These are phyloP conservation scores for Marasmarcha lunaedactyla DNA, from an alignment of 2,888 invertebrate species.

Conservation along the genomic window DNA sequence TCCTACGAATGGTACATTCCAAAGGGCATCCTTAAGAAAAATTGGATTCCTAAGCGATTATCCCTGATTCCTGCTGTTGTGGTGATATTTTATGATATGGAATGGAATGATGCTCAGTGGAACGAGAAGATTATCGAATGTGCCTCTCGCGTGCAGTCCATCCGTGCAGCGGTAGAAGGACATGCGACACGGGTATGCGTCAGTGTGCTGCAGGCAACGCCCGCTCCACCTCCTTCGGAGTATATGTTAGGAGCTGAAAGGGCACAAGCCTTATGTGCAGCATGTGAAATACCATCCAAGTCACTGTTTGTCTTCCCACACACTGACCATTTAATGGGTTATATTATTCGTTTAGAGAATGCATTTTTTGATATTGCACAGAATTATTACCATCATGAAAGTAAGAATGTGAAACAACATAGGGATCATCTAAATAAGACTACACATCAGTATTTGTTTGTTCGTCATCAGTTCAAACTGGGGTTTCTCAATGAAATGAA, in stretches of 20 bases:
- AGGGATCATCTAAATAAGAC: constrained; percentile 91
- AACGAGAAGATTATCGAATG: constrained; percentile 95
- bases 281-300: constrained; percentile 93
- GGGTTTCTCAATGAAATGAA: constrained; percentile 95
- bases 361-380: constrained; percentile 95
- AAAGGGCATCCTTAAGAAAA: constrained; percentile 92
- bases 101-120: constrained; percentile 97
- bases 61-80: constrained; percentile 91
- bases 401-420: constrained; percentile 87
- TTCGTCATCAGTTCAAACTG: constrained; percentile 96
- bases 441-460: constrained; percentile 91
- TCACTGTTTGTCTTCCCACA: constrained; percentile 92
- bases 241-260: constrained; percentile 90
- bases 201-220: constrained; percentile 89
- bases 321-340: constrained; percentile 86
- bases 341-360: constrained; percentile 85
- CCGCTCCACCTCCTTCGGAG: constrained; percentile 82
- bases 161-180: constrained; percentile 80
- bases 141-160: constrained; percentile 87
- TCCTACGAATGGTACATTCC: constrained; percentile 97
- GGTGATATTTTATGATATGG: constrained; percentile 95
- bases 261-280: constrained; percentile 89
- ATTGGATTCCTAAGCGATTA: constrained; percentile 95
- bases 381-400: constrained; percentile 91
- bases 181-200: constrained; percentile 84